Evolutionary conservation across 2,888 invertebrate species (phyloP).

Genomic region (Amphimallon solstitiale): DNA sequence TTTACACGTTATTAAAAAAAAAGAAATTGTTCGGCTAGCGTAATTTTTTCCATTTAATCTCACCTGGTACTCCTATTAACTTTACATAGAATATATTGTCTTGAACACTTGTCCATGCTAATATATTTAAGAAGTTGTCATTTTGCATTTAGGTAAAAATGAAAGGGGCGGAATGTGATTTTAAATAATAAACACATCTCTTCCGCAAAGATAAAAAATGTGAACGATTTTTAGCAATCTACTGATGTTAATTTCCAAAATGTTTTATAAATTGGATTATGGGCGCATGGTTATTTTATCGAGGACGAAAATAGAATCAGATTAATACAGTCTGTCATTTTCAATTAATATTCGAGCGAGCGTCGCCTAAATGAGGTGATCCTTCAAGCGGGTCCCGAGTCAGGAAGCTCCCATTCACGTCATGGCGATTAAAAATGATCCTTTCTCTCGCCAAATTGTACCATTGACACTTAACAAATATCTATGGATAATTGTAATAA

Average conservation of each 20-base stretch:
- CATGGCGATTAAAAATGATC: conserved; percentile 63
- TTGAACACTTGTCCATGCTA: too few species aligned
- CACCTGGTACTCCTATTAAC: too few species aligned
- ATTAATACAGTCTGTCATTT: conserved; percentile 62
- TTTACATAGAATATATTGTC: too few species aligned
- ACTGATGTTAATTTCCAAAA: neutral
- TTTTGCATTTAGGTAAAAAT: too few species aligned
- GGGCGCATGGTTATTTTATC: conserved; percentile 38
- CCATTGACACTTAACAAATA: conserved; percentile 64
- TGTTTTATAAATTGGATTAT: conserved; percentile 32
- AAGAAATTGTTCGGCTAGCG: too few species aligned
- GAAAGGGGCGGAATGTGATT: too few species aligned
- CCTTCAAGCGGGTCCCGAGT: conserved; percentile 55
- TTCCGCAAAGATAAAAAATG: too few species aligned
- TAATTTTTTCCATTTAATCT: too few species aligned
- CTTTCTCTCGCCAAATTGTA: conserved; percentile 60
- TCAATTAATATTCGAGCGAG: conserved; percentile 62
- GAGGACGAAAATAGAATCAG: conserved; percentile 51
- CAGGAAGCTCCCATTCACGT: conserved; percentile 61
- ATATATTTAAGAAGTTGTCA: too few species aligned
- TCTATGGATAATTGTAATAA: conserved; percentile 47
- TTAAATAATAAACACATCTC: too few species aligned
- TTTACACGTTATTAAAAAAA: too few species aligned
- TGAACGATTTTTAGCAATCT: neutral
- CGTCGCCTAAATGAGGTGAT: conserved; percentile 60